Base-by-base conservation (phyloP, 2,797 vertebrate genomes). In the Brachyrhaphis roseni region DNA sequence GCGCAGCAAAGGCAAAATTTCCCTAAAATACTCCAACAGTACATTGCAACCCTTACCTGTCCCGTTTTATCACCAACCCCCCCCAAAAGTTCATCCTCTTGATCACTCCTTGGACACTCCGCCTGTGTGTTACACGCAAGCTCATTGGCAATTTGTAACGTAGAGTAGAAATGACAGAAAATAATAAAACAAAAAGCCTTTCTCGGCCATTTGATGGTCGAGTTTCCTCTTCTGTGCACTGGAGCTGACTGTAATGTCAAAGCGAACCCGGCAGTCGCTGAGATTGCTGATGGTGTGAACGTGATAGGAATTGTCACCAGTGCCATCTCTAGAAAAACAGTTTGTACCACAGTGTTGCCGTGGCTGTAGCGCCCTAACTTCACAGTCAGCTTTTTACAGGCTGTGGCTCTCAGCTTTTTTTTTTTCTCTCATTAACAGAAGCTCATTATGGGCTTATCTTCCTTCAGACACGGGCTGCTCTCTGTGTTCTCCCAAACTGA, bases 381-480 rank as follows among this genome's bases (percentile, higher is more conserved):
- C 90, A 88, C 89, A 90, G 87, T 89, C 82, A 82, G 87, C 86
- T 87, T 87, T 90, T 89, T 88, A 72, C 88, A 91, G 86, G 83
- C 90, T 77, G 84, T 73, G 77, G 49, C 87, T 85, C 84, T 89
- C 88, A 85, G 88, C 89, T 88, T 89, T 55, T 82, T 51, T 10
- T 26, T 10, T 87, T 86, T 84, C 88, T 87, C 85, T 90, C 92
- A 93, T 93, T 91, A 92, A 85, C 89, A 90, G 89, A 89, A 89
- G 88, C 88, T 92, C 89, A 88, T 93, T 94, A 88, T 79, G 51
- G 89, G 82, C 80, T 91, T 91, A 92, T 91, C 89, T 90, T 89
- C 75, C 75, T 79, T 84, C 84, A 86, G 87, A 92, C 86, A 85
- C 77, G 55, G 78, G 62, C 84, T 85, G 77, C 82, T 87, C 90